Conservation (phyloP, 2,888 invertebrate genomes). For the Diloba caeruleocephala region DNA sequence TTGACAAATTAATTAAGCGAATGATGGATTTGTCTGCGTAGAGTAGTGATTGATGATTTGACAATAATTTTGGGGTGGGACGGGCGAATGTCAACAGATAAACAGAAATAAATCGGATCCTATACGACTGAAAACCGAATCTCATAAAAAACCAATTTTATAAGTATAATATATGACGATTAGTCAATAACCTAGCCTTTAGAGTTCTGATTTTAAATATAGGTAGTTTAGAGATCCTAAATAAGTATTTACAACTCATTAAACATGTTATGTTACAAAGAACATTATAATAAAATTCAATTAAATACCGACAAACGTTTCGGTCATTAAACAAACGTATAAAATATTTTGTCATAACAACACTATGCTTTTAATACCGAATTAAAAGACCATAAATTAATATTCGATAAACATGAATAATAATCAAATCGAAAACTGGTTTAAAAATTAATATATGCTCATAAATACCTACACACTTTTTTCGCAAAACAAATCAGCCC, state of each 20-base stretch:
- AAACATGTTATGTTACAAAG: too few species aligned
- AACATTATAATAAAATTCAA: not conserved
- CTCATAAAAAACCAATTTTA: slow-evolving; percentile 1
- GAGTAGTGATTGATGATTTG: slow-evolving; percentile 78
- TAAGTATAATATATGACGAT: not conserved
- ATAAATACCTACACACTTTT: slow-evolving; percentile 57
- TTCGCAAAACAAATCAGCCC: slow-evolving; percentile 71
- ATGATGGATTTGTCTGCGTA: slow-evolving; percentile 68
- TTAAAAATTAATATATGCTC: slow-evolving; percentile 51
- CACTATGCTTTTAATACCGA: slow-evolving; percentile 17
- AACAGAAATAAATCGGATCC: slow-evolving; percentile 44
- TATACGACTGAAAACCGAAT: slow-evolving; percentile 24
- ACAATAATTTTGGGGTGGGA: slow-evolving; percentile 70
- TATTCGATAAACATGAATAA: slow-evolving; percentile 41
- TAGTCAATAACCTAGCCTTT: too few species aligned
- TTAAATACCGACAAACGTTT: slow-evolving; percentile 11
- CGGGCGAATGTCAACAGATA: slow-evolving; percentile 65
- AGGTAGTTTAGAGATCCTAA: too few species aligned
- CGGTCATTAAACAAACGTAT: slow-evolving; percentile 14
- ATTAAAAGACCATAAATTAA: slow-evolving; percentile 42
- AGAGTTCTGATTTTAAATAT: too few species aligned
- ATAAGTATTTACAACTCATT: too few species aligned
- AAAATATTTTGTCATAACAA: slow-evolving; percentile 25
- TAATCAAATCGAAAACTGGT: slow-evolving; percentile 52
- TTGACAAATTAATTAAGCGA: slow-evolving; percentile 72